Base-by-base conservation (phyloP, 2,113 vertebrate species). In the Gasterosteus nipponicus region DNA sequence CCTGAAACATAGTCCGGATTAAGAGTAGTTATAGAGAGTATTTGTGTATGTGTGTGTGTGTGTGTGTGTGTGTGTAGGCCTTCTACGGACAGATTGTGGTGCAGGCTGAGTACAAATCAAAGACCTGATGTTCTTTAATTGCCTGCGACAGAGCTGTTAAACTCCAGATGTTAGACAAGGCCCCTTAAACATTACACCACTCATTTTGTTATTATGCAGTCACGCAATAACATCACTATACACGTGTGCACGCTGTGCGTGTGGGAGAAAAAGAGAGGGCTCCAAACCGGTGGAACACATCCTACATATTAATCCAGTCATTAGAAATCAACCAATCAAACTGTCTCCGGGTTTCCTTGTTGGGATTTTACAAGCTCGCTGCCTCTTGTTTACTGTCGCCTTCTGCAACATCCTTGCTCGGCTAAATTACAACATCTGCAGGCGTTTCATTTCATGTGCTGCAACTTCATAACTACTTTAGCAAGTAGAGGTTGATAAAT, bases 91-190 rank as follows among this genome's bases (percentile, higher is more conserved):
- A 87, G 87, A 92, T 90, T 76, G 86, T 33, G 59, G 65, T 39
- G 69, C 94, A 89, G 93, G 86, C 88, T 93, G 90, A 91, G 94
- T 95, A 96, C 96, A 97, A 96, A 98, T 97, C 96, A 97, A 97
- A 97, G 94, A 94, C 92, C 94, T 94, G 95, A 96, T 96, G 94
- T 94, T 96, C 95, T 96, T 96, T 97, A 98, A 98, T 97, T 96
- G 96, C 94, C 93, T 96, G 95, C 95, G 96, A 97, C 93, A 93
- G 95, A 97, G 96, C 95, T 96, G 94, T 98, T 98, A 96, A 97
- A 97, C 92, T 94, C 97, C 97, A 98, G 97, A 97, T 99, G 96
- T 95, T 97, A 95, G 93, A 95, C 92, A 94, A 91, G 91, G 86
- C 86, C 86, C 78, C 90, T 88, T 86, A 92, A 93, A 92, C 89